Evolutionary conservation across 2,797 vertebrate species (phyloP).

Genomic region (Tokudaia muenninki): DNA sequence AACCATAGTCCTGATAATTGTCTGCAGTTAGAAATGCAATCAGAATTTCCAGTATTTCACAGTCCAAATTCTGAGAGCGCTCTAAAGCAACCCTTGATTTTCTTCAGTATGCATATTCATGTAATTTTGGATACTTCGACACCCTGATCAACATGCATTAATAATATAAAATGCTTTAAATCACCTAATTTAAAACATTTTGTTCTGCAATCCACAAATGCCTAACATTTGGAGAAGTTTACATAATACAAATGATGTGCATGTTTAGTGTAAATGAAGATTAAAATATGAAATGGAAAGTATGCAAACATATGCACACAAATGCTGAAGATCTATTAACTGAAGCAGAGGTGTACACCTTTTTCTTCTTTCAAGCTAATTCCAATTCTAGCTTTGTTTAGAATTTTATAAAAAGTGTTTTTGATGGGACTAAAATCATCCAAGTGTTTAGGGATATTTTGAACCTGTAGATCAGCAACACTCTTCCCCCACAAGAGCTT

Average conservation of each 20-base stretch:
- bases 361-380: conserved; percentile 87
- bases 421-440: conserved; percentile 77
- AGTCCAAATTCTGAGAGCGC: conserved; percentile 81
- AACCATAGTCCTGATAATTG: conserved; percentile 31
- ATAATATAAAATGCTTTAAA: conserved; percentile 90
- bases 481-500: conserved; percentile 78
- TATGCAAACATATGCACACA: conserved; percentile 89
- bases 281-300: conserved; percentile 90
- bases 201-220: conserved; percentile 90
- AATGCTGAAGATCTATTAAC: conserved; percentile 87
- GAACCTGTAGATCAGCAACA: conserved; percentile 75
- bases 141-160: conserved; percentile 90
- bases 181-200: conserved; percentile 90
- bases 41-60: conserved; percentile 68
- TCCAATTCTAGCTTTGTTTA: conserved; percentile 86
- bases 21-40: conserved; percentile 53
- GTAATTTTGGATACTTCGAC: conserved; percentile 87
- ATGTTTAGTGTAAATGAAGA: conserved; percentile 89
- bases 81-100: conserved; percentile 85
- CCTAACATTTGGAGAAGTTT: conserved; percentile 91
- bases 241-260: conserved; percentile 91
- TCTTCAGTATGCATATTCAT: conserved; percentile 89
- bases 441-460: conserved; percentile 82
- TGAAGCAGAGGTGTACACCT: conserved; percentile 87
- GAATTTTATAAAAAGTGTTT: conserved; percentile 82